Base-by-base conservation (phyloP, 2,113 vertebrate genomes). In the Rhegmatorhina hoffmannsi region DNA sequence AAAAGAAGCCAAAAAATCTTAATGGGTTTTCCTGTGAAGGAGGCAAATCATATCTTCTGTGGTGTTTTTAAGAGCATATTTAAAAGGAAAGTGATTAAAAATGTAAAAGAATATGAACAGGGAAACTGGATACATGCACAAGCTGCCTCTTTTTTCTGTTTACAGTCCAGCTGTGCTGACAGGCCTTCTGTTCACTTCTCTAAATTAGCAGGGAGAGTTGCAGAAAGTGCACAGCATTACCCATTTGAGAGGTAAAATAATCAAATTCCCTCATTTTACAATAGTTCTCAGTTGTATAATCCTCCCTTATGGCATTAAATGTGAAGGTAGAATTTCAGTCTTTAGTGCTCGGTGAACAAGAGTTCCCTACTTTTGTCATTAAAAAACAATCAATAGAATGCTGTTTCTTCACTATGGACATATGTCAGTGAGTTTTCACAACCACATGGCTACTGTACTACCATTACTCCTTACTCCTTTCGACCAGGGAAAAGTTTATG, bases 41-140 rank as follows among this genome's bases (percentile, higher is more conserved):
- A 89, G 69, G 69, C 46, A 87, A 95, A 70, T 72, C 11, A 11
- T 74, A 15, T 91, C 59, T 91, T 84, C 68, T 77, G 44, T 79
- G 56, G 53, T 84, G 84, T 40, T 95, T 94, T 94, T 56, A 76
- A 95, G 73, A 95, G 76, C 78, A 79, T 50, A 87, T 84, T 92
- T 94, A 81, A 96, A 96, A 87, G 62, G 78, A 87, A 86, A 62
- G 70, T 84, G 72, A 95, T 97, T 95, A 94, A 96, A 97, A 96
- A 97, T 96, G 93, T 92, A 94, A 40, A 89, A 90, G 82, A 87
- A 72, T 94, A 94, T 91, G 72, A 90, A 92, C 58, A 64, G 89
- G 66, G 95, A 92, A 96, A 96, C 36, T 44, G 74, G 91, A 97
- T 96, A 74, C 56, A n/a, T 46, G 50, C 7, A 16, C 64, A 83